A percentile compares a stretch with the other conserved stretches of the same genome.
These are phyloP conservation scores for Neoseiulus cucumeris DNA, from an alignment of 1,140 invertebrate species.

Conservation along the genomic window DNA sequence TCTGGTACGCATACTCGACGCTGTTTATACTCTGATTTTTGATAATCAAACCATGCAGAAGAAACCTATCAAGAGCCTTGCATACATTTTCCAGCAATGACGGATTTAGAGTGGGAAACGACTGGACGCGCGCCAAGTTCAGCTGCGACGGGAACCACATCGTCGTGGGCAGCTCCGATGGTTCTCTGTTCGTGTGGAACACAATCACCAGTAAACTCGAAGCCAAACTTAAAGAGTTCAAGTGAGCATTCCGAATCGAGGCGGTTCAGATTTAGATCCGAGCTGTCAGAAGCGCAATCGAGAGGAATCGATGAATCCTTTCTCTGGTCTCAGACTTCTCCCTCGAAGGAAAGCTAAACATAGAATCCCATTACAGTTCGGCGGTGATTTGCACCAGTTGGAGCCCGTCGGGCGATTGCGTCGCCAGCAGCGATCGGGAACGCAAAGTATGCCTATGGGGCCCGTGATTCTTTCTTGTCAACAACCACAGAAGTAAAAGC, in stretches of 20 bases:
- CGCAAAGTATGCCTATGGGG: not conserved
- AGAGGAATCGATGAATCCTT: not conserved
- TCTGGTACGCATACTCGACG: conserved; percentile 62
- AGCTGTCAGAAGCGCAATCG: conserved; percentile 10
- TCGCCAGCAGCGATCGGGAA: not conserved
- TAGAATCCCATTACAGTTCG: not conserved
- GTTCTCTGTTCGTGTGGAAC: conserved; percentile 78
- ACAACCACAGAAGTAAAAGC: too few species aligned
- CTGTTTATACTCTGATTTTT: too few species aligned
- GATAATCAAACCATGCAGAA: too few species aligned
- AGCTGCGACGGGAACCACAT: conserved; percentile 71
- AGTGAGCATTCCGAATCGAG: conserved; percentile 36
- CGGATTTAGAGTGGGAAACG: conserved; percentile 79
- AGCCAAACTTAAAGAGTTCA: conserved; percentile 63
- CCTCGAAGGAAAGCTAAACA: too few species aligned
- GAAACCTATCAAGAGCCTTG: too few species aligned
- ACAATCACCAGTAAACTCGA: conserved; percentile 53
- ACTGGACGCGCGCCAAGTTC: conserved; percentile 76
- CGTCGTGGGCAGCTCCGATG: conserved; percentile 70
- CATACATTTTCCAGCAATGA: conserved; percentile 70
- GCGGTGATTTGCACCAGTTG: conserved; percentile 11
- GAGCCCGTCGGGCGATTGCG: not conserved
- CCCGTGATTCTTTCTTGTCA: not conserved
- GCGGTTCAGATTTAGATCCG: not conserved
- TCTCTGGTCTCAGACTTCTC: too few species aligned